Evolutionary conservation across 2,113 vertebrate species (phyloP), one percentile per base, ranked within the genome.

Genomic region (Natator depressus): DNA sequence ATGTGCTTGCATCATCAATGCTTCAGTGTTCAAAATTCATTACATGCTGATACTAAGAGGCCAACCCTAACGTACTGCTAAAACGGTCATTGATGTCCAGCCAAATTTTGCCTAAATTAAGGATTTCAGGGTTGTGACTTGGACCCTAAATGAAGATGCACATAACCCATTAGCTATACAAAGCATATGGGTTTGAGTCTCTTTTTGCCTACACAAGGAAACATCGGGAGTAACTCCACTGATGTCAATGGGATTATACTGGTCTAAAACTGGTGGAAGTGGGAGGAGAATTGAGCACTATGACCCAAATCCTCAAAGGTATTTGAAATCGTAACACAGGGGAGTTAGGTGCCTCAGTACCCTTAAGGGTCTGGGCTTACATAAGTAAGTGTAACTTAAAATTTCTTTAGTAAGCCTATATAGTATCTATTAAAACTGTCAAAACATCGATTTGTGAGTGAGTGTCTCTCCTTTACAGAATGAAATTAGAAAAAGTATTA

Each of bases 401-500:
- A 16, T 55, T 62, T 76, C 85, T 96, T 93, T 59, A 51, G 27
- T 13, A 2, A 91, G 59, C 76, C 90, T 84, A n/a, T 59, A 89
- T 89, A 69, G 42, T 24, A 31, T 93, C 88, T 94, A 91, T 84
- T 87, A 88, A 90, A 92, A 85, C 93, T 91, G 69, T 35, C 84
- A 69, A 5, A 87, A 10, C 51, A 89, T 49, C 49, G 10, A 49
- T 9, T 49, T 49, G 10, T 78, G 42, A 90, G 31, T 91, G 91
- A 94, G 47, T 49, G 75, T 1, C 0, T 76, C 29, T 51, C 53
- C 82, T 89, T 88, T 89, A 89, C 51, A 89, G n/a, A 90, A 22
- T 16, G 16, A 35, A 88, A 94, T 80, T 94, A 96, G 80, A 65
- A 90, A 96, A 91, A 93, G 59, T 72, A 82, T 90, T 95, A 69